Evolutionary conservation across 2,797 vertebrate genomes (phyloP).

Genomic region (Poeciliopsis turneri): DNA sequence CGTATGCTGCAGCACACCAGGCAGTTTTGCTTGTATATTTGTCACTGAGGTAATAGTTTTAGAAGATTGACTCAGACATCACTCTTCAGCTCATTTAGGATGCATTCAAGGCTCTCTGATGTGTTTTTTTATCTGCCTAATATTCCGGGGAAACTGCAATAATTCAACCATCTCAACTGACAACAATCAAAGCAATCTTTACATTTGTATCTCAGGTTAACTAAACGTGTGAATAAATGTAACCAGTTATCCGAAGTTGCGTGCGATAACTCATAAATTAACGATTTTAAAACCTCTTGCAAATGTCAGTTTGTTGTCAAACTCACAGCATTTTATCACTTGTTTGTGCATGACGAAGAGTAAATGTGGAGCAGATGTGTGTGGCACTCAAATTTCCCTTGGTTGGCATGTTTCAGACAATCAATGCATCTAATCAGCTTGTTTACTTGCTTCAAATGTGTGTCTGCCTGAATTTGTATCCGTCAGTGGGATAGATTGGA

Average conservation of each 20-base stretch:
- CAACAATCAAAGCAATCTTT: neutral
- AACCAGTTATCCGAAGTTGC: neutral
- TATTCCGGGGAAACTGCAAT: neutral
- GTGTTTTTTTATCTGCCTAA: neutral
- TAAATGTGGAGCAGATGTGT: conserved; percentile 50
- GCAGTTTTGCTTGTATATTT: neutral
- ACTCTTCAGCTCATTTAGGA: neutral
- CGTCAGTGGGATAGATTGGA: conserved; percentile 36
- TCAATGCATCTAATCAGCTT: conserved; percentile 68
- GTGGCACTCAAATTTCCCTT: conserved; percentile 48
- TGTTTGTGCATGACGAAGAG: conserved; percentile 32
- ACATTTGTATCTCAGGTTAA: neutral
- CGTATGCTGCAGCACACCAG: neutral
- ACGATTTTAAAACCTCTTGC: conserved; percentile 22
- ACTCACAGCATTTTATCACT: conserved; percentile 14
- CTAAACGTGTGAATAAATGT: neutral
- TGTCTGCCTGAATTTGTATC: conserved; percentile 29
- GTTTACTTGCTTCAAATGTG: conserved; percentile 63
- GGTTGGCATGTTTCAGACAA: conserved; percentile 59
- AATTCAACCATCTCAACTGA: neutral
- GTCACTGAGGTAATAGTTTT: neutral
- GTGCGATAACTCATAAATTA: neutral
- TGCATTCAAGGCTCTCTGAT: neutral
- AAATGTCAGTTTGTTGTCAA: conserved; percentile 24
- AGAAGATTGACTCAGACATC: neutral